Base-by-base conservation (phyloP, 1,140 invertebrate genomes). In the Cyrtorhinus lividipennis region DNA sequence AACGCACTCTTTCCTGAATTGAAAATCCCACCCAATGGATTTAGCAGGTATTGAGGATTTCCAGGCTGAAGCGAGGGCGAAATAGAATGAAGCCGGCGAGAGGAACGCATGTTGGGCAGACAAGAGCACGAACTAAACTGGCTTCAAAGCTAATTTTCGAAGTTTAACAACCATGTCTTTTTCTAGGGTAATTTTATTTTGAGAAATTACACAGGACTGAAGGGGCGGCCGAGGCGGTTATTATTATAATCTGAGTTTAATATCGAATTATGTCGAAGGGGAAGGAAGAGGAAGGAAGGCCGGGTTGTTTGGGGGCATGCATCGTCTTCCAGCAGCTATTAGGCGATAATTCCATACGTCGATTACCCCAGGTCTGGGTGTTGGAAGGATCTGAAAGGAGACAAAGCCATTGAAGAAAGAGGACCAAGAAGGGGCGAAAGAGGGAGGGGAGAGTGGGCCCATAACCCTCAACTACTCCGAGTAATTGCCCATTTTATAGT, bases 171-270 rank as follows among this genome's bases (percentile, higher is more conserved):
- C 60, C 60, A 57, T 25, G 62, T 53, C 62, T 59, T 64, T 64
- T 64, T 64, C 62, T 56, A 59, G 53, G 62, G 62, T 59, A 64
- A 64, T 64, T 64, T 64, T 64, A 64, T 64, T 64, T 64, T 64
- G 53, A 64, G 57, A 64, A 64, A 64, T 64, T 64, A 64, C 62
- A 63, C 62, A 63, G 62, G n/a, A 26, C 62, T 53, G 8, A 53
- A 59, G 58, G 58, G 58, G 58, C 24, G n/a, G 25, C 57, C 62
- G 62, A 30, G 58, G 27, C 62, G 18, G 62, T 64, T 64, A 64
- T 64, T 64, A 64, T 64, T 64, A 64, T 64, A 64, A 64, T 64
- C 62, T 64, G 62, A 64, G 62, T 64, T 64, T 64, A 64, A 64
- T 64, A 64, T 64, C 46, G 62, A 64, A 56, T 64, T 64, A 64